These are phyloP conservation scores for Potorous gilbertii DNA, from an alignment of 2,797 vertebrate genomes.

Conservation along the genomic window DNA sequence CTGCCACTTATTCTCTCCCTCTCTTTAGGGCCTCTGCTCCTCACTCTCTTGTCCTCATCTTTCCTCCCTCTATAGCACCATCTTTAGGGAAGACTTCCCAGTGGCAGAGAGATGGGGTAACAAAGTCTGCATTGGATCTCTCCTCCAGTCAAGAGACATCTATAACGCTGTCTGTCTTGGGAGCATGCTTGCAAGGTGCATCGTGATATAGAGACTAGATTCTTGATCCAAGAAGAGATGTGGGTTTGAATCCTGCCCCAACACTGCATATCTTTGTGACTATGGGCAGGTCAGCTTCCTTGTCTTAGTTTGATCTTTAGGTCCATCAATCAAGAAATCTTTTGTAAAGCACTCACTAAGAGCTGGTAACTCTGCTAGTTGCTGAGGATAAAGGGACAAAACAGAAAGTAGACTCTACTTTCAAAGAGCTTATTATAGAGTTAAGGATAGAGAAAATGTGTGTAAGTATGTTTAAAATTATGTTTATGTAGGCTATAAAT, in stretches of 20 bases:
- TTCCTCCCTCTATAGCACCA: neutral
- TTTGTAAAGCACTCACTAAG: neutral
- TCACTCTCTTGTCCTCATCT: neutral
- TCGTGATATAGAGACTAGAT: neutral
- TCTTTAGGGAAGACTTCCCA: neutral
- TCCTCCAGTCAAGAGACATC: too few relatives aligned
- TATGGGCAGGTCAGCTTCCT: neutral
- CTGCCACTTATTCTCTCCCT: too few relatives aligned
- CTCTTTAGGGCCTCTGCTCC: neutral
- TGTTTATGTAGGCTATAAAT: neutral
- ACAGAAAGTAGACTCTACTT: too few relatives aligned
- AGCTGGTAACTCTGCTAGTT: neutral
- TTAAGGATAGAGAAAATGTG: neutral
- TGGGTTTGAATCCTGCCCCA: neutral
- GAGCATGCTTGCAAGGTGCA: too few relatives aligned
- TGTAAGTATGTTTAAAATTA: neutral
- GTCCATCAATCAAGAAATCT: neutral
- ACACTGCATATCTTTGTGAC: neutral
- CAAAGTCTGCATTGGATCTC: neutral
- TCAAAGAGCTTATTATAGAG: neutral
- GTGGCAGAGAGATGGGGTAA: neutral
- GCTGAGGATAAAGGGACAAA: neutral
- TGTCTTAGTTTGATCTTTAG: neutral
- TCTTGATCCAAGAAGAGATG: rapidly evolving
- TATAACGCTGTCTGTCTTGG: too few relatives aligned